These are phyloP conservation scores for Seira musarum DNA, from an alignment of 2,888 invertebrate species.

Conservation along the genomic window DNA sequence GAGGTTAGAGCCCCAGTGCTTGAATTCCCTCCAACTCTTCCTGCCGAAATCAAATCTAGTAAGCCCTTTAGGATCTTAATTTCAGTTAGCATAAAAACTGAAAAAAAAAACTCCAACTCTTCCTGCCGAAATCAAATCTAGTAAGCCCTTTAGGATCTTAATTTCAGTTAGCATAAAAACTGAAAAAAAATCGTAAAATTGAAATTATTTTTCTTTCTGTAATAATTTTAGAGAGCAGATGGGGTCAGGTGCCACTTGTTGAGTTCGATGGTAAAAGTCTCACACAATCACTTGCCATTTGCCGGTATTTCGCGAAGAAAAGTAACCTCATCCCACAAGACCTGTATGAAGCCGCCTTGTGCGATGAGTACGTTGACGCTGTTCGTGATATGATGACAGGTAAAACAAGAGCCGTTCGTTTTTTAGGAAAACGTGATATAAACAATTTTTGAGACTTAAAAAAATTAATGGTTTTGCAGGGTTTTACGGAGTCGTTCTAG, in stretches of 20 bases:
- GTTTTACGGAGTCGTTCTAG: slow-evolving; percentile 11
- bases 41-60: slow-evolving; percentile 52
- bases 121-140: slow-evolving; percentile 49
- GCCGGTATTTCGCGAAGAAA: slow-evolving; percentile 69
- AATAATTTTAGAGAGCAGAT: slow-evolving; percentile 46
- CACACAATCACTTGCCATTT: slow-evolving; percentile 69
- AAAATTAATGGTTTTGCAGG: neutral
- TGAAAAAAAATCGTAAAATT: too few relatives aligned
- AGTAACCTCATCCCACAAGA: slow-evolving; percentile 53
- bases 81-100: too few relatives aligned
- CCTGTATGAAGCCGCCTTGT: slow-evolving; percentile 56
- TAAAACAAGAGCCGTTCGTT: neutral
- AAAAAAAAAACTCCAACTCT: slow-evolving; percentile 58
- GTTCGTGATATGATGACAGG: slow-evolving; percentile 48
- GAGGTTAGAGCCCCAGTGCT: slow-evolving; percentile 70
- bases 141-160: slow-evolving; percentile 22
- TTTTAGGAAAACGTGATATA: too few relatives aligned
- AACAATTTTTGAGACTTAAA: too few relatives aligned
- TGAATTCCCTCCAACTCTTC: slow-evolving; percentile 49
- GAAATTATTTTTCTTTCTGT: too few relatives aligned
- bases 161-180: neutral
- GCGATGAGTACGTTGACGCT: slow-evolving; percentile 63
- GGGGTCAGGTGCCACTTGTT: slow-evolving; percentile 70
- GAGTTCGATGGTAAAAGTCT: slow-evolving; percentile 69
- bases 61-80: neutral